A percentile compares a stretch with the other conserved stretches of the same genome.
Conservation (phyloP, 2,797 vertebrate genomes). For the Crenichthys baileyi region DNA sequence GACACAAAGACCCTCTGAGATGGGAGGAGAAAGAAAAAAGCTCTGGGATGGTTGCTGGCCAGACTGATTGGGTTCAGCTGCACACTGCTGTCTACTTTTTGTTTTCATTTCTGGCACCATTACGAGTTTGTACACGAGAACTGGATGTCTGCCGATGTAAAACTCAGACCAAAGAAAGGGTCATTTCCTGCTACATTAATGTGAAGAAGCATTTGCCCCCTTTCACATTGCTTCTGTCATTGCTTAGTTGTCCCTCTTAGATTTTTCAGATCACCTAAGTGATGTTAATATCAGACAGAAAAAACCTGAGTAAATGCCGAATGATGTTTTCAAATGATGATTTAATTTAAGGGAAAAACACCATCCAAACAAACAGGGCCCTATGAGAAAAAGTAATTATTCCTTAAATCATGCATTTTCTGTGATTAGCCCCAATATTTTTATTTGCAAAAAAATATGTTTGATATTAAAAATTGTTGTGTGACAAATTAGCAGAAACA, state of each 20-base stretch:
- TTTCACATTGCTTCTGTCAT: not conserved
- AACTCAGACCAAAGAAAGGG: not conserved
- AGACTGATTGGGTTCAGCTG: slow-evolving; percentile 45
- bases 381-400: not conserved
- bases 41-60: slow-evolving; percentile 33
- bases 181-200: not conserved
- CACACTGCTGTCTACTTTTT: slow-evolving; percentile 10
- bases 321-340: not conserved
- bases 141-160: not conserved
- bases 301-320: not conserved
- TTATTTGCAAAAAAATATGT: not conserved
- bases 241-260: not conserved
- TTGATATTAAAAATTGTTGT: not conserved
- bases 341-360: not conserved
- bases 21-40: slow-evolving; percentile 2
- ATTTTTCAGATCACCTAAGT: not conserved
- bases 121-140: not conserved
- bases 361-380: not conserved
- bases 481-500: not conserved
- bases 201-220: not conserved
- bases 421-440: not conserved
- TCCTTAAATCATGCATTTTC: not conserved
- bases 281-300: not conserved
- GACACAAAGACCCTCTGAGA: slow-evolving; percentile 46
- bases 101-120: slow-evolving; percentile 14